Evolutionary conservation across 1,140 invertebrate species (phyloP).

Genomic region (Idris sp.): DNA sequence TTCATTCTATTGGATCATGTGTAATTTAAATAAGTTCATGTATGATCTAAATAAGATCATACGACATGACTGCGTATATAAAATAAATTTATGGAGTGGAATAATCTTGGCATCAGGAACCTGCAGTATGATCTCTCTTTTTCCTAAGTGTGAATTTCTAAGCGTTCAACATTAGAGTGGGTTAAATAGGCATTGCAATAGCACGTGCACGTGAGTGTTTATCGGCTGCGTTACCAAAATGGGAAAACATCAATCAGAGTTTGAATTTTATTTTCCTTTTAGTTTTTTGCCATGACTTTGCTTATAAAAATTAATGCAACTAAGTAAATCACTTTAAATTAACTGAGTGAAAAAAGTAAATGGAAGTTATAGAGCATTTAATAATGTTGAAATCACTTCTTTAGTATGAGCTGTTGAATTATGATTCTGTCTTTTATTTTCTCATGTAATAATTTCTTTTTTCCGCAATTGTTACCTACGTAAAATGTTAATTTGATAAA

Average conservation of each 20-base stretch:
- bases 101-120: constrained; percentile 31
- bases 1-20: constrained; percentile 1
- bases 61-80: constrained; percentile 14
- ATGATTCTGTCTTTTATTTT: constrained; percentile 17
- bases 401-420: constrained; percentile 7
- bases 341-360: constrained; percentile 35
- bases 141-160: constrained; percentile 53
- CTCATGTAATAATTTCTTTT: background rate
- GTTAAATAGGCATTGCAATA: constrained; percentile 49
- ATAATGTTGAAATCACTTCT: constrained; percentile 9
- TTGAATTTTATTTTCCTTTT: constrained; percentile 46
- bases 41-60: constrained; percentile 22
- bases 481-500: no score
- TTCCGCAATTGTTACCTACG: no score
- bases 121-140: constrained; percentile 43
- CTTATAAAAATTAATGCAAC: constrained; percentile 23
- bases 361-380: constrained; percentile 20
- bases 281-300: constrained; percentile 22
- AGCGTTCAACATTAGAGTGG: constrained; percentile 44
- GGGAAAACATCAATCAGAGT: constrained; percentile 49
- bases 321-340: constrained; percentile 24
- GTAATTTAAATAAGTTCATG: constrained; percentile 29
- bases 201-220: constrained; percentile 47
- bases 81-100: constrained; percentile 48
- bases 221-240: constrained; percentile 44